Conservation (phyloP, 2,797 vertebrate species). For the Lepidocolaptes lacrymiger region DNA sequence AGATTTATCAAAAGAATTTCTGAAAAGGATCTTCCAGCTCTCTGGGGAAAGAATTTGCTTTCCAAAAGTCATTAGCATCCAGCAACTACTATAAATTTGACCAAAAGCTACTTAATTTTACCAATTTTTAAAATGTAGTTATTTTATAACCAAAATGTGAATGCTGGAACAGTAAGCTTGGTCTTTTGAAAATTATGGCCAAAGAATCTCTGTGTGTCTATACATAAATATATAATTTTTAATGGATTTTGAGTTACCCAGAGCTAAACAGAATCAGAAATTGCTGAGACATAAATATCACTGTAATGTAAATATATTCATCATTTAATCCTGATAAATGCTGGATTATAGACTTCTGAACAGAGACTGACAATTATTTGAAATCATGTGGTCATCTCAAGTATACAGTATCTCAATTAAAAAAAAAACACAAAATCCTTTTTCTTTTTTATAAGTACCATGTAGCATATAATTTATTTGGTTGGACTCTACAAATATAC, state of each 20-base stretch:
- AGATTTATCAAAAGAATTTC: not conserved
- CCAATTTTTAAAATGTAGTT: not conserved
- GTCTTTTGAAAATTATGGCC: not conserved
- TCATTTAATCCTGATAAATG: slow-evolving; percentile 54
- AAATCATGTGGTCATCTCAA: slow-evolving; percentile 33
- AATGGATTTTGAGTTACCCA: slow-evolving; percentile 18
- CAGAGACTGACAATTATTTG: slow-evolving; percentile 41
- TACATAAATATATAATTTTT: not conserved
- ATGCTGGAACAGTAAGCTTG: not conserved
- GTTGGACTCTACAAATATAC: slow-evolving; percentile 17
- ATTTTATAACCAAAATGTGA: not conserved
- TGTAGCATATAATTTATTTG: slow-evolving; percentile 59
- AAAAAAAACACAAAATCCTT: slow-evolving; percentile 8
- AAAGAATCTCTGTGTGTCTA: not conserved
- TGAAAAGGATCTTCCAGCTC: not conserved
- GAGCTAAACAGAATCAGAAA: slow-evolving; percentile 24
- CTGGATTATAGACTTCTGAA: slow-evolving; percentile 27
- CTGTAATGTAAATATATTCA: slow-evolving; percentile 46
- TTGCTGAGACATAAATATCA: slow-evolving; percentile 22
- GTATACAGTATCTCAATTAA: slow-evolving; percentile 41
- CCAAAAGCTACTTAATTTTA: not conserved
- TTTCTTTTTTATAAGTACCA: slow-evolving; percentile 9
- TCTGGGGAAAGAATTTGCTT: not conserved
- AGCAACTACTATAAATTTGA: not conserved
- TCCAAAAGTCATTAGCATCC: not conserved